phyloP scores from a whole-genome alignment of 2,113 vertebrate genomes.

The Heloderma charlesbogerti region DNA sequence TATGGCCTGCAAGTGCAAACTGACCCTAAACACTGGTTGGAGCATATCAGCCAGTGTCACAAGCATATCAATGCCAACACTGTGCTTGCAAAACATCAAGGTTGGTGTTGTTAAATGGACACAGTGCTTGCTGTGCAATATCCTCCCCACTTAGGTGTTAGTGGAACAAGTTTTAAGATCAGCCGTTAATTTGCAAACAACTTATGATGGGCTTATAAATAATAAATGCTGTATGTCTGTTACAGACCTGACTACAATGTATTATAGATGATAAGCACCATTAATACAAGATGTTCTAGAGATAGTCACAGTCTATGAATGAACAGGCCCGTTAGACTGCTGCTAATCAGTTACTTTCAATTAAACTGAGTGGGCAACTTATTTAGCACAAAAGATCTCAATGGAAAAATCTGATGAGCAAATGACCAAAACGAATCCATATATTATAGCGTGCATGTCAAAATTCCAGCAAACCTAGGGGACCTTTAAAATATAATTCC shows the following conservation, averaged over 20 bases:
- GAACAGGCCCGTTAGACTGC: not conserved
- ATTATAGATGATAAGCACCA: constrained; percentile 9
- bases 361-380: not conserved
- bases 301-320: constrained; percentile 3
- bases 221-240: not conserved
- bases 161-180: constrained; percentile 13
- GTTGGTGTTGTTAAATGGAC: not conserved
- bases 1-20: no score
- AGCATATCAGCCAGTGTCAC: not conserved
- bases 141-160: not conserved
- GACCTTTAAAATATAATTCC: not conserved
- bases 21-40: not conserved
- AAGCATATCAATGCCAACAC: not conserved
- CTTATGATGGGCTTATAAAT: constrained; percentile 16
- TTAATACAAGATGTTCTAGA: not conserved
- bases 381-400: not conserved
- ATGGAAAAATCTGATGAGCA: not conserved
- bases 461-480: not conserved
- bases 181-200: constrained; percentile 5
- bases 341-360: not conserved
- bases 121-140: not conserved
- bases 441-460: not conserved
- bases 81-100: not conserved
- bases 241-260: not conserved
- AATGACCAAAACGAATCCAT: not conserved